Evolutionary conservation across 2,113 vertebrate genomes (phyloP), one percentile per base, ranked within the genome.

Genomic region (Leucosticte australis): DNA sequence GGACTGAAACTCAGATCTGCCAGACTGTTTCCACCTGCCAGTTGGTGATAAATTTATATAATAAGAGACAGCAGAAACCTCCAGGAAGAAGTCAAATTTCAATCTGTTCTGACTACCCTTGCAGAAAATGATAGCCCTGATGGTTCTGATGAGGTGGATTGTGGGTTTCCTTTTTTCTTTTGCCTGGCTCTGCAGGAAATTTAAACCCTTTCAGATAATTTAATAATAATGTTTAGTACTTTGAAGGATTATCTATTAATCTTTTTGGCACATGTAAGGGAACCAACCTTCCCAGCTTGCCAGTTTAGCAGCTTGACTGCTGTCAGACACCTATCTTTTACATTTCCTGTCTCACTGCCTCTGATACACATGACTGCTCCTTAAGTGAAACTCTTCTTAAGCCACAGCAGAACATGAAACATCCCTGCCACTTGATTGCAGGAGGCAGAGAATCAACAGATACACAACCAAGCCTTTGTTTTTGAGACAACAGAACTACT

Each of bases 311-410:
- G 82, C 41, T 62, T 80, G 59, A 50, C 70, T 84, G 33, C 86
- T 79, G 26, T 57, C 39, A 57, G 30, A 26, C 44, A 86, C 27
- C 21, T 31, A 10, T 44, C 19, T 64, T 79, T 84, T 42, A 56
- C 41, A 26, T 78, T 71, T 81, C 28, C 62, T 76, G 22, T 53
- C 60, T 81, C 75, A 52, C 11, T 73, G 85, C 53, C 47, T 33
- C 71, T 56, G 1, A 16, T n/a, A 70, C 0, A 0, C 0, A 0
- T 28, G 60, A 31, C 39, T 60, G 26, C 41, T 92, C 57, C 57
- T 64, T 27, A 76, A 70, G 52, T 59, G 39, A 83, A 83, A 70
- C 33, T 30, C 12, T 68, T 60, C 47, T 31, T 46, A 57, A 86
- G 41, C 14, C 28, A 31, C 44, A 60, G 52, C 1, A 2, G 46